These are phyloP conservation scores for Amblyjoppa proteus DNA, from an alignment of 2,888 invertebrate species.

Conservation along the genomic window DNA sequence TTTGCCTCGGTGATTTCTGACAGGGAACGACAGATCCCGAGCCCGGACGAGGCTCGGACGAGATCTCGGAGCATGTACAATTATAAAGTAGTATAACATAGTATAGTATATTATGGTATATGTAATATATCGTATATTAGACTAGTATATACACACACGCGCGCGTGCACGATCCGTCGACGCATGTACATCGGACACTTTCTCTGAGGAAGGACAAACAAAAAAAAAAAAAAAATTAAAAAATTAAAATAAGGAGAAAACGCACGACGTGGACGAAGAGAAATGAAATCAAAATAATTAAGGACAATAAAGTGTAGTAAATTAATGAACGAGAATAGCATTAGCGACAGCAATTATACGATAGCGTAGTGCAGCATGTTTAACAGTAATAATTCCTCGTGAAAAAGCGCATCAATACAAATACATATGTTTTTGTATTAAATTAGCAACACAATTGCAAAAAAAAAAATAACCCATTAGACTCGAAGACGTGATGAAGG, in stretches of 20 bases:
- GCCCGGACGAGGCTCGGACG: constrained; percentile 33
- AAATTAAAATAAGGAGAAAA: not conserved
- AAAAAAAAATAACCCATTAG: not conserved
- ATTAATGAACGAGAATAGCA: constrained; percentile 9
- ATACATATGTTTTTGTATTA: not conserved
- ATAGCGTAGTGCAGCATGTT: not conserved
- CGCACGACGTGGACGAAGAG: not conserved
- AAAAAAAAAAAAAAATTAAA: not conserved
- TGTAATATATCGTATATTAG: constrained; percentile 20
- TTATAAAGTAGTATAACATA: constrained; percentile 38
- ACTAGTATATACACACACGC: constrained; percentile 46
- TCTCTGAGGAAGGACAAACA: not conserved
- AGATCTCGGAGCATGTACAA: constrained; percentile 31
- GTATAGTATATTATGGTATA: constrained; percentile 16
- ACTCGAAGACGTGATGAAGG: constrained; percentile 9
- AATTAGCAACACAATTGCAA: not conserved
- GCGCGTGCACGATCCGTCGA: constrained; percentile 29
- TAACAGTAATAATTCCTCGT: constrained; percentile 15
- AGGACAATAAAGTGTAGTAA: not conserved
- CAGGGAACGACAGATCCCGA: constrained; percentile 27
- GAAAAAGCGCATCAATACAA: constrained; percentile 16
- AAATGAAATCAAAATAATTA: constrained; percentile 7
- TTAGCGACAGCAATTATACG: constrained; percentile 15
- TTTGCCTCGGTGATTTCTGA: too few species aligned
- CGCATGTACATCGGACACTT: constrained; percentile 15